These are phyloP conservation scores for Octomys mimax DNA, from an alignment of 2,797 vertebrate genomes.

Conservation along the genomic window DNA sequence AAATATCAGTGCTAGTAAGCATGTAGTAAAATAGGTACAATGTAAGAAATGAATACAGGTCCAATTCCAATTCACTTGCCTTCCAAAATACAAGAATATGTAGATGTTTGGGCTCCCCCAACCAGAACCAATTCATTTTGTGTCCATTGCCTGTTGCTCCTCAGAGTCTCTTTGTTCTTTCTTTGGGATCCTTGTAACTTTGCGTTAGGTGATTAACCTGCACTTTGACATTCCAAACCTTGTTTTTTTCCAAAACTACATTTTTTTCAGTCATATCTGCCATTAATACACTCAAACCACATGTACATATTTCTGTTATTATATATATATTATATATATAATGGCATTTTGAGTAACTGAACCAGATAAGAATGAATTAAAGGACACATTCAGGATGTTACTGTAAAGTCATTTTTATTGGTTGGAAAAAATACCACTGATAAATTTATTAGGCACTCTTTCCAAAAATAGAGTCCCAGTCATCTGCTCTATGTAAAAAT, in stretches of 20 bases:
- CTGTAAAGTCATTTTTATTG: slow-evolving; percentile 60
- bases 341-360: slow-evolving; percentile 77
- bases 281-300: slow-evolving; percentile 35
- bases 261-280: slow-evolving; percentile 31
- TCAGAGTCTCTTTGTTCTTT: background rate
- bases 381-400: slow-evolving; percentile 57
- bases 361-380: slow-evolving; percentile 72
- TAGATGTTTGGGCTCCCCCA: background rate
- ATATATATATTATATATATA: too few species aligned
- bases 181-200: background rate
- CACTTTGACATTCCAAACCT: slow-evolving; percentile 11
- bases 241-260: slow-evolving; percentile 48
- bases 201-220: slow-evolving; percentile 1
- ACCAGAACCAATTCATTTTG: background rate
- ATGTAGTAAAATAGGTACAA: background rate
- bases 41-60: slow-evolving; percentile 38
- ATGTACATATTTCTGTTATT: slow-evolving; percentile 63
- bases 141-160: background rate
- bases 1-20: background rate
- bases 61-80: background rate
- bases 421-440: slow-evolving; percentile 62
- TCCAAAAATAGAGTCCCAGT: slow-evolving; percentile 70
- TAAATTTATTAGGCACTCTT: slow-evolving; percentile 74
- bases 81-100: slow-evolving; percentile 5
- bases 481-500: slow-evolving; percentile 67